phyloP scores from a whole-genome alignment of 2,113 vertebrate species.

The Xenotilapia leptura region DNA sequence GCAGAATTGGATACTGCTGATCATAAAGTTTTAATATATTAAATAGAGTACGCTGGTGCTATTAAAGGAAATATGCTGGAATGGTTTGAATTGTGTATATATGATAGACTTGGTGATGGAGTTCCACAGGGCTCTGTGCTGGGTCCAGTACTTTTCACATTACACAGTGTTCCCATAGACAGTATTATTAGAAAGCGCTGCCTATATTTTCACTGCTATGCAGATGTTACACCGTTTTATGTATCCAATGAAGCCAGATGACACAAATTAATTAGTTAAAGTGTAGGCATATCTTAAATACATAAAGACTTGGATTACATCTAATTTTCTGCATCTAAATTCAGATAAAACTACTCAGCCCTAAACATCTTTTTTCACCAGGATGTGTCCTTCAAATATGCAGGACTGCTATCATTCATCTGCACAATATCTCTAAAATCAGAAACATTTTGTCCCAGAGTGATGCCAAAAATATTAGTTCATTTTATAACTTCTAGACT shows the following conservation, averaged over 20 bases:
- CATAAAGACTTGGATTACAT: background rate
- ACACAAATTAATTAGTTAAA: background rate
- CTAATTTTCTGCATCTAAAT: background rate
- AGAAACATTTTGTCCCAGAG: background rate
- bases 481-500: background rate
- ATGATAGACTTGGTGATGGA: background rate
- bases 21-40: background rate
- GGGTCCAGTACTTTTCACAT: background rate
- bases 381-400: background rate
- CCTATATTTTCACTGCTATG: background rate
- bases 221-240: background rate
- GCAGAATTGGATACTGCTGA: accelerated
- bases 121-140: background rate
- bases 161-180: background rate
- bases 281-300: background rate
- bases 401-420: background rate
- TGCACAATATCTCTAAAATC: background rate
- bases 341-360: background rate
- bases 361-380: background rate
- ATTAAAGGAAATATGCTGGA: background rate
- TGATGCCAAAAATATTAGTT: background rate
- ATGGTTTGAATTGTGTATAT: background rate
- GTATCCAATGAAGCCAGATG: background rate
- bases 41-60: background rate
- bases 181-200: background rate